These are phyloP conservation scores for Tragelaphus imberbis DNA, from an alignment of 2,113 vertebrate species.

Conservation along the genomic window DNA sequence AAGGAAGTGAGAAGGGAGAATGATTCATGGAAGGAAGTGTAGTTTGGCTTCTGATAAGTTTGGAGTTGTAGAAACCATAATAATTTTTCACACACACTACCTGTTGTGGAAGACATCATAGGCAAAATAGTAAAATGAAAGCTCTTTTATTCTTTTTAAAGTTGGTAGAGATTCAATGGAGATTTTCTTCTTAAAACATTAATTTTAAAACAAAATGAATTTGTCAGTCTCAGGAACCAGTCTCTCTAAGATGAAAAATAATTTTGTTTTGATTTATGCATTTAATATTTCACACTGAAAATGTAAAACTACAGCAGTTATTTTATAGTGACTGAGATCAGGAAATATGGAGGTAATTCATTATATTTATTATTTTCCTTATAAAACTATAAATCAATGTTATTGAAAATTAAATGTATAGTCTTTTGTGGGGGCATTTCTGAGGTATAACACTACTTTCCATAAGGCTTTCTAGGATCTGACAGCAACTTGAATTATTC, in stretches of 20 bases:
- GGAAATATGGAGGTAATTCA: conserved; percentile 91
- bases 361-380: conserved; percentile 96
- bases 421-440: conserved; percentile 76
- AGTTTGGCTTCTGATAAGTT: conserved; percentile 50
- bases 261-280: conserved; percentile 93
- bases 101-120: conserved; percentile 46
- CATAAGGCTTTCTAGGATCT: conserved; percentile 83
- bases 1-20: conserved; percentile 50
- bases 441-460: conserved; percentile 83
- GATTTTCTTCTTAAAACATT: conserved; percentile 81
- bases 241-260: conserved; percentile 82
- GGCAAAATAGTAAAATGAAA: conserved; percentile 56
- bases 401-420: conserved; percentile 87
- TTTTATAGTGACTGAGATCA: conserved; percentile 85
- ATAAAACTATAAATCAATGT: conserved; percentile 92
- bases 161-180: conserved; percentile 68
- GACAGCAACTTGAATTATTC: conserved; percentile 87
- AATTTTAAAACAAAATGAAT: conserved; percentile 90
- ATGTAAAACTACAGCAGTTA: conserved; percentile 86
- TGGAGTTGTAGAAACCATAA: conserved; percentile 27
- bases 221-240: conserved; percentile 87
- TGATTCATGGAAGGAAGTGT: conserved; percentile 33
- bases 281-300: conserved; percentile 95
- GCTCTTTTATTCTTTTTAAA: conserved; percentile 55
- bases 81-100: conserved; percentile 20